Evolutionary conservation across 2,888 invertebrate species (phyloP).

Genomic region (Drosophila stalkeri): DNA sequence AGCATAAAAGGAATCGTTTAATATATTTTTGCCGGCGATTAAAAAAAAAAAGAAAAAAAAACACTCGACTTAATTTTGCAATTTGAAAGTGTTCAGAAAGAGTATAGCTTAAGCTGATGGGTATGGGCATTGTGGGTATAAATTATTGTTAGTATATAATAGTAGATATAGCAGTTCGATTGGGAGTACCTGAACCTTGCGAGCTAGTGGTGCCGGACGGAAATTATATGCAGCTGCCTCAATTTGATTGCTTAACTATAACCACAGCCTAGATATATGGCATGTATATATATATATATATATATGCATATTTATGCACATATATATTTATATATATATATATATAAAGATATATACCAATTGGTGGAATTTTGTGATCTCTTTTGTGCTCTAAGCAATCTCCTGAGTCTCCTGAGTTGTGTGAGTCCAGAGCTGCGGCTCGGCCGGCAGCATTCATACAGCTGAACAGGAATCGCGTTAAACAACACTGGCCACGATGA

Average conservation of each 20-base stretch:
- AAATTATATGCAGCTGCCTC: not conserved
- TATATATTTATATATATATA: not conserved
- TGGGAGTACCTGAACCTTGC: not conserved
- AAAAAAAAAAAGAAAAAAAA: constrained; percentile 2
- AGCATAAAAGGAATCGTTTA: not conserved
- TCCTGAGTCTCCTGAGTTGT: not conserved
- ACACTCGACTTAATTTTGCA: constrained; percentile 24
- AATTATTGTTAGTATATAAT: not conserved
- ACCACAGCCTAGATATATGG: not conserved
- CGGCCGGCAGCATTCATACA: constrained; percentile 31
- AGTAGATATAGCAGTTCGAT: too few relatives aligned
- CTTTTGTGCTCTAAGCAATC: not conserved
- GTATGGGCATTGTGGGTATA: not conserved
- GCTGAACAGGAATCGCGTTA: constrained; percentile 1
- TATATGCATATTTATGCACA: not conserved
- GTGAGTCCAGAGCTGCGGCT: not conserved
- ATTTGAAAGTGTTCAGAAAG: not conserved
- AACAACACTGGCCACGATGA: constrained; percentile 52
- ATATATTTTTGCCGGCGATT: not conserved
- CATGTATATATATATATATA: not conserved
- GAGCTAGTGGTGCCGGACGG: not conserved
- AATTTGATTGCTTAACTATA: not conserved
- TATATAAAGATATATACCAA: not conserved
- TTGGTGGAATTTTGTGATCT: not conserved
- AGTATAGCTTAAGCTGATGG: not conserved